Evolutionary conservation across 2,888 invertebrate genomes (phyloP).

Genomic region (Cephalotes varians): DNA sequence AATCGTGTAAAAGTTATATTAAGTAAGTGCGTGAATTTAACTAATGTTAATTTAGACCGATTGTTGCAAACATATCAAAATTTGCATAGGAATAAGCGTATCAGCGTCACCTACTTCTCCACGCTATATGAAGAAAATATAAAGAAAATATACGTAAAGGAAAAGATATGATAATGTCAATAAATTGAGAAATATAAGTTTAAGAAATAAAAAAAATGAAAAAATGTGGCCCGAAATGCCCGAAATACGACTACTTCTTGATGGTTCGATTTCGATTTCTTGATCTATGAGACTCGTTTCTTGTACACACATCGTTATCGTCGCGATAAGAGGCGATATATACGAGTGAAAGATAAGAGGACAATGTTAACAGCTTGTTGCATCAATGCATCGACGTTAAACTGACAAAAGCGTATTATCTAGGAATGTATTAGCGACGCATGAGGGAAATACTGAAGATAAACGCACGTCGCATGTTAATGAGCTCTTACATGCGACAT

Average conservation of each 20-base stretch:
- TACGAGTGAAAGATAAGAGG: neutral
- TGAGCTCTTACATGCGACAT: slow-evolving; percentile 16
- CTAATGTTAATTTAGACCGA: too few species aligned
- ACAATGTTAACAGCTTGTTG: slow-evolving; percentile 23
- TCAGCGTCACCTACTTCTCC: too few species aligned
- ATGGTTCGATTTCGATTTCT: neutral
- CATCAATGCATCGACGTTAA: slow-evolving; percentile 28
- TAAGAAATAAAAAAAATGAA: too few species aligned
- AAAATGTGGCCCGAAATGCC: too few species aligned
- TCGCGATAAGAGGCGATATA: slow-evolving; percentile 20
- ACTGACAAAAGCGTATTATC: slow-evolving; percentile 15
- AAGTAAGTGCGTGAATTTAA: too few species aligned
- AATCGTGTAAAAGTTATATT: neutral
- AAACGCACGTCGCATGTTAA: slow-evolving; percentile 30
- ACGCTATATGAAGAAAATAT: too few species aligned
- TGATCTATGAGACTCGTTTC: neutral
- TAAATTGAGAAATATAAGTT: too few species aligned
- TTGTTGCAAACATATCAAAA: too few species aligned
- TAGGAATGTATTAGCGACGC: slow-evolving; percentile 31
- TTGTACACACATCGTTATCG: neutral
- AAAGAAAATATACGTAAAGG: too few species aligned
- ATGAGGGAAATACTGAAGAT: slow-evolving; percentile 4
- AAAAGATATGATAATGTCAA: too few species aligned
- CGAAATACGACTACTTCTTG: too few species aligned
- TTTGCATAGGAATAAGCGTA: too few species aligned